Percentiles rank a stretch among this genome's conserved stretches.
These are phyloP conservation scores for Macquaria ambigua DNA, from an alignment of 2,113 vertebrate genomes.

Conservation along the genomic window DNA sequence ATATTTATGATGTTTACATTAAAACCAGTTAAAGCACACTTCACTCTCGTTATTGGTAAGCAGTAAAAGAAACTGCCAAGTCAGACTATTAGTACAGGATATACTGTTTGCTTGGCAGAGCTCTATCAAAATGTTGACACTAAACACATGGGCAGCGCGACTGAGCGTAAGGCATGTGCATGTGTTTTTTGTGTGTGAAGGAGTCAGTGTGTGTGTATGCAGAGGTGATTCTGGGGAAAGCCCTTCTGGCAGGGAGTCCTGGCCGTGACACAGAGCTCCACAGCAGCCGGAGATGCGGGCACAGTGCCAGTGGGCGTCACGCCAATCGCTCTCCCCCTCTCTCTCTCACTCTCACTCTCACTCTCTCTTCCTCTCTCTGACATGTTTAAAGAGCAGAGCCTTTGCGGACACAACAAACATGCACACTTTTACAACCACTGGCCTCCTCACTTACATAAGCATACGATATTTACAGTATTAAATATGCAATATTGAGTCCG, in stretches of 20 bases:
- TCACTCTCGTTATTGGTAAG: slow-evolving; percentile 25
- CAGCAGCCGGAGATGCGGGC: slow-evolving; percentile 82
- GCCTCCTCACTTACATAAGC: background rate
- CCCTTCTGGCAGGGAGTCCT: slow-evolving; percentile 85
- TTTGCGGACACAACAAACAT: slow-evolving; percentile 48
- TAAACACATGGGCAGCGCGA: slow-evolving; percentile 49
- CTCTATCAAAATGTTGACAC: slow-evolving; percentile 59
- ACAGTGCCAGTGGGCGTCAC: slow-evolving; percentile 78
- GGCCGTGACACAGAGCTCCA: slow-evolving; percentile 79
- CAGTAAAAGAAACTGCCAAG: slow-evolving; percentile 16
- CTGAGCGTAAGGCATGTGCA: slow-evolving; percentile 33
- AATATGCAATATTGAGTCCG: background rate
- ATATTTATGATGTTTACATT: slow-evolving; percentile 9
- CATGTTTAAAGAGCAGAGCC: slow-evolving; percentile 63
- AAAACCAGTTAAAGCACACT: slow-evolving; percentile 9
- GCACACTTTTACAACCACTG: slow-evolving; percentile 19
- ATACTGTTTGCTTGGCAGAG: slow-evolving; percentile 22
- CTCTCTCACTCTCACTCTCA: background rate
- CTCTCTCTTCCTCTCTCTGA: slow-evolving; percentile 23
- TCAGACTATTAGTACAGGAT: slow-evolving; percentile 32
- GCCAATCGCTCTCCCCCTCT: slow-evolving; percentile 69
- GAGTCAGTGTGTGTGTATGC: slow-evolving; percentile 36
- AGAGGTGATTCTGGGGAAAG: slow-evolving; percentile 82
- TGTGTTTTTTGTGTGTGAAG: slow-evolving; percentile 37
- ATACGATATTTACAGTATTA: background rate